Conservation (phyloP, 2,888 invertebrate species). For the Dendrolimus pini region DNA sequence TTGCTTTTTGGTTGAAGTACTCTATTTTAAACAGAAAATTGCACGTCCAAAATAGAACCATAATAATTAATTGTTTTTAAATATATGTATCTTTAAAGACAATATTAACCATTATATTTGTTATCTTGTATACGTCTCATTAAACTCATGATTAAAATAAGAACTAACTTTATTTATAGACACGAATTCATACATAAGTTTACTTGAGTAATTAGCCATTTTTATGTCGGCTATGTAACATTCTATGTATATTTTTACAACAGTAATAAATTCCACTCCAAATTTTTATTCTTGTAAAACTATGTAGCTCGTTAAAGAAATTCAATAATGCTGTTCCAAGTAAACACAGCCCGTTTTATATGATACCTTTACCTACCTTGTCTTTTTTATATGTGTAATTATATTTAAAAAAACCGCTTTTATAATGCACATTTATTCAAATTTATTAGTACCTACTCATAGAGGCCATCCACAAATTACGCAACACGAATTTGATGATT, state of each 20-base stretch:
- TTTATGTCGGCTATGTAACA: background rate
- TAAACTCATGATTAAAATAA: background rate
- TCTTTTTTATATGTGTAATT: background rate
- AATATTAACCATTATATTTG: no score
- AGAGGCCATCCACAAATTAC: no score
- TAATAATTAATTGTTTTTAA: no score
- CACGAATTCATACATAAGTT: background rate
- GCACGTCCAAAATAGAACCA: no score
- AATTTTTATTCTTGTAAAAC: constrained; percentile 7
- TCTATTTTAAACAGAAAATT: no score
- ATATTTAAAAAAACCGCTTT: no score
- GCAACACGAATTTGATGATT: no score
- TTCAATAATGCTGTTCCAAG: constrained; percentile 6
- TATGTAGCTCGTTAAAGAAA: constrained; percentile 6
- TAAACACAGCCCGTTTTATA: constrained; percentile 5
- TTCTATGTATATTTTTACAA: background rate
- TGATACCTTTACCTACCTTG: background rate
- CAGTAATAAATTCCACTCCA: constrained; percentile 6
- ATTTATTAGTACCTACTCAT: no score
- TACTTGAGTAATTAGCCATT: background rate
- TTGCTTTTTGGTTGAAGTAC: no score
- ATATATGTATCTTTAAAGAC: no score
- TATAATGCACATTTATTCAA: no score
- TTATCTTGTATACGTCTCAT: no score
- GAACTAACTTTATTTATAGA: background rate